Evolutionary conservation across 2,113 vertebrate species (phyloP).

Genomic region (Petaurus breviceps): DNA sequence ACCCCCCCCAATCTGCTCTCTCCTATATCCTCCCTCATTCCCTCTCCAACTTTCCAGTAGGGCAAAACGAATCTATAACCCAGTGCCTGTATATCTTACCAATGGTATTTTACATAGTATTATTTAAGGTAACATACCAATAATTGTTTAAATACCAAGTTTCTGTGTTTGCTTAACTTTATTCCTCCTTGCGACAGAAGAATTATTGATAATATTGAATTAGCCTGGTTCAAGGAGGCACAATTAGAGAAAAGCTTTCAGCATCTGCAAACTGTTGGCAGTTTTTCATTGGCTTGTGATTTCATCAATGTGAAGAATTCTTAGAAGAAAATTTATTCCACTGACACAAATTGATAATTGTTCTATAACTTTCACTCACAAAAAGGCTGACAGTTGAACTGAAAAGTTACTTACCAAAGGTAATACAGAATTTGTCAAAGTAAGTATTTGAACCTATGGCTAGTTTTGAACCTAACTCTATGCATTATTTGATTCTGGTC

Average conservation of each 20-base stretch:
- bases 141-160: slow-evolving; percentile 38
- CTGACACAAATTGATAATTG: background rate
- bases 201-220: slow-evolving; percentile 10
- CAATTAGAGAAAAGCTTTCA: background rate
- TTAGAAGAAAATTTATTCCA: background rate
- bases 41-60: too few relatives aligned
- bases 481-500: too few relatives aligned
- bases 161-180: slow-evolving; percentile 24
- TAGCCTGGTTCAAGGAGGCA: background rate
- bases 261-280: background rate
- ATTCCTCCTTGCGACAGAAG: slow-evolving; percentile 1
- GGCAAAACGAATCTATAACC: too few relatives aligned
- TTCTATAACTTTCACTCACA: background rate
- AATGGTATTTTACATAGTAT: slow-evolving; percentile 30
- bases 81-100: too few relatives aligned
- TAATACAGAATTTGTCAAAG: background rate
- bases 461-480: too few relatives aligned
- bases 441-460: background rate
- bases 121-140: slow-evolving; percentile 44
- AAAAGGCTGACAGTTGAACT: background rate
- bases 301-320: background rate
- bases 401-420: too few relatives aligned
- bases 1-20: too few relatives aligned
- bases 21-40: too few relatives aligned
- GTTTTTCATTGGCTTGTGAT: background rate